phyloP scores from a whole-genome alignment of 2,797 vertebrate species.

The Sebastes steindachneri region DNA sequence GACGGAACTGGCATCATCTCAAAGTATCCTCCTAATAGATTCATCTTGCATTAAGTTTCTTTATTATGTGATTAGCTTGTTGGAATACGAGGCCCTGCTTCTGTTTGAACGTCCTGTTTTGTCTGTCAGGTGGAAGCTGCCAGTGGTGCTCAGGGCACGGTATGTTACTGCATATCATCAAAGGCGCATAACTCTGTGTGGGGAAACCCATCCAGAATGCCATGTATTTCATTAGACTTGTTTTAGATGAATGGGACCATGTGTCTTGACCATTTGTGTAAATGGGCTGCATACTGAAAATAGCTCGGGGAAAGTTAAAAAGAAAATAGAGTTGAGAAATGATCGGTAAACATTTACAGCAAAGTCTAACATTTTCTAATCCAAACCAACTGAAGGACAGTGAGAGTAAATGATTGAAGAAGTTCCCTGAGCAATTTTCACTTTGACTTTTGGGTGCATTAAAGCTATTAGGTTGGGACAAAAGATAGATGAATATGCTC shows the following conservation, averaged over 20 bases:
- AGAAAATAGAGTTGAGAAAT: neutral
- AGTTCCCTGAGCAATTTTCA: conserved; percentile 9
- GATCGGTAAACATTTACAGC: neutral
- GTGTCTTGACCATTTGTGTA: conserved; percentile 10
- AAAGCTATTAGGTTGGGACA: neutral
- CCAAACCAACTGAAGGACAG: neutral
- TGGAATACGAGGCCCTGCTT: conserved; percentile 9
- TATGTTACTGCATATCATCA: conserved; percentile 60
- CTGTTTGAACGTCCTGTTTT: conserved; percentile 55
- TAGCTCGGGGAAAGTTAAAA: neutral
- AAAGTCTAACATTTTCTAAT: neutral
- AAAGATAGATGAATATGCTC: neutral
- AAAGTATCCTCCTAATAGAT: neutral
- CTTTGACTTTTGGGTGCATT: neutral
- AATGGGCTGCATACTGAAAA: conserved; percentile 23
- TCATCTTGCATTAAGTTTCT: neutral
- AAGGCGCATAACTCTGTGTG: neutral
- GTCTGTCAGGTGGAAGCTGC: conserved; percentile 66
- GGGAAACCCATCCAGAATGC: neutral
- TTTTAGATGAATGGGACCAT: conserved; percentile 17
- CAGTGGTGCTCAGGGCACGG: conserved; percentile 65
- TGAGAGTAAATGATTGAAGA: neutral
- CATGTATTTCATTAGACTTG: neutral
- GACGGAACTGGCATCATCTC: neutral
- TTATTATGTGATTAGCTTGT: conserved; percentile 27